A percentile compares a stretch with the other conserved stretches of the same genome.
phyloP scores from a whole-genome alignment of 2,113 vertebrate genomes.

The Cynopterus brachyotis region DNA sequence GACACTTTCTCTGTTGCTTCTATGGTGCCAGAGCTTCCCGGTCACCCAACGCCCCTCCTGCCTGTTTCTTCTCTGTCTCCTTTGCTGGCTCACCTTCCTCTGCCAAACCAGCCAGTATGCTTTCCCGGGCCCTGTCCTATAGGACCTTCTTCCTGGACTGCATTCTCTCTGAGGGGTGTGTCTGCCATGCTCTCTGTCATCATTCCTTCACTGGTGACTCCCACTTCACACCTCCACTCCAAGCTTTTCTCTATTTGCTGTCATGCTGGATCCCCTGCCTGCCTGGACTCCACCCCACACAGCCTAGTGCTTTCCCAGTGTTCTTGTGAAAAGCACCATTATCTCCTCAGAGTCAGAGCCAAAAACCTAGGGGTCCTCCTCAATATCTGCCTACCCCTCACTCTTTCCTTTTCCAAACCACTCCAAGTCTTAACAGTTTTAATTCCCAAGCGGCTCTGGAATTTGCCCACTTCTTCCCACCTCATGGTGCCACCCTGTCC shows the following conservation, averaged over 20 bases:
- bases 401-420: not conserved
- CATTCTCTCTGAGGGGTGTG: not conserved
- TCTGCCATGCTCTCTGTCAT: not conserved
- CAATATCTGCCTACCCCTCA: not conserved
- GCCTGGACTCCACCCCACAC: not conserved
- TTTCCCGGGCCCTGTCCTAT: not conserved
- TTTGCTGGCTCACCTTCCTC: not conserved
- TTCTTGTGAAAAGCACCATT: not conserved
- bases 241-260: not conserved
- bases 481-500: not conserved
- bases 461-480: not conserved
- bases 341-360: not conserved
- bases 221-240: not conserved
- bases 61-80: not conserved
- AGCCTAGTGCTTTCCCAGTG: not conserved
- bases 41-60: not conserved
- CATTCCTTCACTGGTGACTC: rapidly evolving
- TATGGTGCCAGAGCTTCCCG: not conserved
- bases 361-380: not conserved
- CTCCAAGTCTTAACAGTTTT: not conserved
- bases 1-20: not conserved
- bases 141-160: not conserved
- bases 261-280: not conserved
- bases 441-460: not conserved
- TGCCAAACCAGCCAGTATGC: not conserved